Conservation (phyloP, 1,140 invertebrate genomes). For the Theocolax elegans region DNA sequence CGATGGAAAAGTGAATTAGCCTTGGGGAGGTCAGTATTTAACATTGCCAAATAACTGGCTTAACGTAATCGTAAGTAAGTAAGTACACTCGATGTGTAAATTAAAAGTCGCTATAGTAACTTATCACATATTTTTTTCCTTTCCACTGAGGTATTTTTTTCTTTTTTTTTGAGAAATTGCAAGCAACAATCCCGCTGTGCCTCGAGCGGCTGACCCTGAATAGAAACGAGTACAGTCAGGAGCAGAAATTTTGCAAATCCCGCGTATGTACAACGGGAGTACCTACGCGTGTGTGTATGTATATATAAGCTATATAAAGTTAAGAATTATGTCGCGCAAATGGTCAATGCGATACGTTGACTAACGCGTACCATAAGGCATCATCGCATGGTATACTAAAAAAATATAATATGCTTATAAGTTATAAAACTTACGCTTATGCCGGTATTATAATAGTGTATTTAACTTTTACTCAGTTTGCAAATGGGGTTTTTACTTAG, state of each 20-base stretch:
- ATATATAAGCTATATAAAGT: background rate
- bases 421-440: no score
- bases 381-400: no score
- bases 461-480: no score
- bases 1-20: background rate
- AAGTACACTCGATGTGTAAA: background rate
- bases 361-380: no score
- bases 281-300: background rate
- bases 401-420: no score
- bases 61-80: background rate
- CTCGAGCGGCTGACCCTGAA: conserved; percentile 39
- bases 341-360: no score
- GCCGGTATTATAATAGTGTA: no score
- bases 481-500: no score
- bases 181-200: conserved; percentile 17
- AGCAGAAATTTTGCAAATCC: conserved; percentile 36
- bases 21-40: no score
- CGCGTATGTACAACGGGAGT: no score
- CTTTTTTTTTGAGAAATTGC: conserved; percentile 26
- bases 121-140: background rate
- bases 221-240: conserved; percentile 41
- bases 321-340: background rate
- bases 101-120: background rate
- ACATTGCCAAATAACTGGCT: no score
- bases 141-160: conserved; percentile 11